A percentile compares a stretch with the other conserved stretches of the same genome.
phyloP scores from a whole-genome alignment of 2,888 invertebrate species.

The Heteropelma amictum region DNA sequence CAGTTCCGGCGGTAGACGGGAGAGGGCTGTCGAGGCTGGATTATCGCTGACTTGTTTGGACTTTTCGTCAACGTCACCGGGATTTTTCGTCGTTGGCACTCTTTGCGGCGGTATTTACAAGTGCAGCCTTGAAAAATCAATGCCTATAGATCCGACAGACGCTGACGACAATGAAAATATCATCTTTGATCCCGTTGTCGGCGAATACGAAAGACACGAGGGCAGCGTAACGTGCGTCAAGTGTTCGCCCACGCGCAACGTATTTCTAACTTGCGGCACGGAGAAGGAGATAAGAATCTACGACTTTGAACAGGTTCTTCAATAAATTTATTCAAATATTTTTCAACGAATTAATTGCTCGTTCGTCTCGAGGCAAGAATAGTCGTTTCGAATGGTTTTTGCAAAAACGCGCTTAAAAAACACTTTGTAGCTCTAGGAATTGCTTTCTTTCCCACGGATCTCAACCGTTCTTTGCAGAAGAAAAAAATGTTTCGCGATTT shows the following conservation, averaged over 20 bases:
- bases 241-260: slow-evolving; percentile 68
- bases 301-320: slow-evolving; percentile 69
- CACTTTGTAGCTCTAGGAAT: too few species aligned
- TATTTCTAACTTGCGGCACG: slow-evolving; percentile 71
- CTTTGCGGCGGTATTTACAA: slow-evolving; percentile 75
- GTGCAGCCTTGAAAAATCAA: slow-evolving; percentile 68
- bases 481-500: too few species aligned
- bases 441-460: too few species aligned
- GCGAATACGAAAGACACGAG: slow-evolving; percentile 71
- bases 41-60: slow-evolving; percentile 72
- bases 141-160: slow-evolving; percentile 56
- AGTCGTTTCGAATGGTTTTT: too few species aligned
- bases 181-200: slow-evolving; percentile 71
- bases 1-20: slow-evolving; percentile 72
- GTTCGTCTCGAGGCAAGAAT: too few species aligned
- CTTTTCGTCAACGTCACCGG: slow-evolving; percentile 68
- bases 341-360: too few species aligned
- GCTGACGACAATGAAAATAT: slow-evolving; percentile 11
- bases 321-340: not conserved
- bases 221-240: slow-evolving; percentile 72
- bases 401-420: not conserved
- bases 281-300: slow-evolving; percentile 74
- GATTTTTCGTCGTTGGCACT: slow-evolving; percentile 73
- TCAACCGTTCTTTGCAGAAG: too few species aligned
- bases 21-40: slow-evolving; percentile 73